These are phyloP conservation scores for Tridacna crocea DNA, from an alignment of 2,888 invertebrate species.

Conservation along the genomic window DNA sequence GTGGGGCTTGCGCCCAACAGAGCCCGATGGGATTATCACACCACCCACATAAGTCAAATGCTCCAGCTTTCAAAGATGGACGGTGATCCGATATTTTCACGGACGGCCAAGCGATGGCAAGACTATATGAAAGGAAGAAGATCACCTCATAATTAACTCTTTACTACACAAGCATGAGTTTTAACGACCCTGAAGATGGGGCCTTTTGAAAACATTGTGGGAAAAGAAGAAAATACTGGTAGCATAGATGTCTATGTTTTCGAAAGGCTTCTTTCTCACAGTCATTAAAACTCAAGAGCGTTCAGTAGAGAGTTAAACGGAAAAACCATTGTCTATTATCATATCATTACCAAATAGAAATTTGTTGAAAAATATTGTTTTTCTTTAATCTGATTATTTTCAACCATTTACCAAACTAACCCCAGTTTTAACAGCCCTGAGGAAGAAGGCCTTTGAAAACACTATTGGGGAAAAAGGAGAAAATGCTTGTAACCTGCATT, in stretches of 20 bases:
- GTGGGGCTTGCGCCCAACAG: constrained; percentile 90
- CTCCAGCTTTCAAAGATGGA: constrained; percentile 91
- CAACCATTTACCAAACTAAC: too few species aligned
- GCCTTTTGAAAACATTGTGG: neutral
- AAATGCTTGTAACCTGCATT: too few species aligned
- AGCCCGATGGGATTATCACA: constrained; percentile 99
- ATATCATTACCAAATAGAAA: too few species aligned
- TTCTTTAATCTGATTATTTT: too few species aligned
- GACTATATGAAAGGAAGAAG: constrained; percentile 97
- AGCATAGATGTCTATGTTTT: neutral
- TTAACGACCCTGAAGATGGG: neutral
- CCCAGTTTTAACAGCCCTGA: too few species aligned
- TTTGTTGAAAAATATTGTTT: too few species aligned
- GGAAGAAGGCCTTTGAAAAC: too few species aligned
- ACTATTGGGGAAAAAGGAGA: too few species aligned
- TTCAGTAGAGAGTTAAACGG: too few species aligned
- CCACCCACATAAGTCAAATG: constrained; percentile 97
- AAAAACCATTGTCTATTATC: neutral
- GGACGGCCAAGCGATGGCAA: constrained; percentile 96
- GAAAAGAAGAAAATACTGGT: neutral
- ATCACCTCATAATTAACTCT: constrained; percentile 93
- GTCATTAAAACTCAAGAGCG: too few species aligned
- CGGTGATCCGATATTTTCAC: constrained; percentile 90
- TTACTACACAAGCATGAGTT: neutral
- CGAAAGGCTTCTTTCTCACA: too few species aligned